Base-by-base conservation (phyloP, 2,888 invertebrate species). In the Horisme vitalbata region DNA sequence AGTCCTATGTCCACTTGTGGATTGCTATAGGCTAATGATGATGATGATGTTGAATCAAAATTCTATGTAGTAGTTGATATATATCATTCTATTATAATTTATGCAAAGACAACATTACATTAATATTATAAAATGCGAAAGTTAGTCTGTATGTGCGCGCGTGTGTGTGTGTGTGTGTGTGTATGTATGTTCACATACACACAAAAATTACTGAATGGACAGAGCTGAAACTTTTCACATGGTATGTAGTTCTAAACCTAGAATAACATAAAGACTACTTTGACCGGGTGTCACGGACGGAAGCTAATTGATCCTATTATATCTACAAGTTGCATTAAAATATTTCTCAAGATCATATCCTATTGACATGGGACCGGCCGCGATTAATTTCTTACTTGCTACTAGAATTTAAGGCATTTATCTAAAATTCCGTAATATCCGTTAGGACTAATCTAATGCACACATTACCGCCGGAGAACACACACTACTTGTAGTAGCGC, bases 341-440 rank as follows among this genome's bases (percentile, higher is more conserved):
- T 26, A 36, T 49, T 44, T 33, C 36, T 46, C 30, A 35, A 38
- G 43, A 46, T 46, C 39, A 52, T 43, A 45, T 41, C 23, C 35
- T 23, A 35, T 24, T 14, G 36, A 41, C 34, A 45, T 13, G 28
- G 27, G 23, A 15, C 14, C 21, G 23, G 27, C 37, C 23, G 13
- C 23, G 30, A 43, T 41, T 48, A 50, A 53, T 55, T 57, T 64
- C 59, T 59, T 39, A 36, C 57, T 58, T 51, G 61, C 65, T 61
- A 60, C 62, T 68, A 74, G 58, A 71, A 71, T 79, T 77, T 67
- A 60, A 71, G 71, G 73, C 63, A 83, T 59, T 81, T 83, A 83
- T 79, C 75, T 74, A 68, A 78, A 79, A 81, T 86, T 86, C 87
- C 78, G 85, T 87, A 85, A 88, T 85, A 84, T 88, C 88, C 88